Evolutionary conservation across 2,797 vertebrate species (phyloP).

Genomic region (Calcarius lapponicus): DNA sequence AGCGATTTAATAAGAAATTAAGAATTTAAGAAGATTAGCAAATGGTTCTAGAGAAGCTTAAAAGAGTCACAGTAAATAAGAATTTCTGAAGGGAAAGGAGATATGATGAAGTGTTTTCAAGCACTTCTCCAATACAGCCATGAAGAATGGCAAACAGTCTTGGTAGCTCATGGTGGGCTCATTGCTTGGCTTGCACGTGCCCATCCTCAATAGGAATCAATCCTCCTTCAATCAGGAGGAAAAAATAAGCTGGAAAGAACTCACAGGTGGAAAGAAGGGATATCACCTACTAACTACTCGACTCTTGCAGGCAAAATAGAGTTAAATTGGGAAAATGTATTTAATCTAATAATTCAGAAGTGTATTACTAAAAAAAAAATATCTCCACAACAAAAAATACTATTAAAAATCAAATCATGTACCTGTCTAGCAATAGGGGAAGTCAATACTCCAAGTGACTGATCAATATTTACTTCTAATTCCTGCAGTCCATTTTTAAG

Average conservation of each 20-base stretch:
- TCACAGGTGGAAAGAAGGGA: neutral
- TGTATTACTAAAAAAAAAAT: neutral
- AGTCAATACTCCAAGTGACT: neutral
- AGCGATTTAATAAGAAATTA: neutral
- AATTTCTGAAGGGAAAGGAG: neutral
- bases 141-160: neutral
- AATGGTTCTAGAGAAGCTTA: neutral
- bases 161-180: neutral
- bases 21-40: neutral
- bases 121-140: neutral
- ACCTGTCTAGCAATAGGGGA: conserved; percentile 3
- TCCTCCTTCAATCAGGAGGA: neutral
- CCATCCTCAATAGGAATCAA: neutral
- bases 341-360: neutral
- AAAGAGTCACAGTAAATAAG: neutral
- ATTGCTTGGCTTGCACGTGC: neutral
- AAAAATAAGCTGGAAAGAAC: neutral
- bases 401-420: neutral
- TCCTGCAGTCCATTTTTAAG: neutral
- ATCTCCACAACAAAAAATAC: neutral
- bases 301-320: neutral
- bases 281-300: neutral
- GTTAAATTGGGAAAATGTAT: neutral
- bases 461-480: neutral
- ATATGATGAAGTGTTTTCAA: neutral